Evolutionary conservation across 37 sponge, comb jelly and placozoan genomes (phyloP), one percentile per base, ranked within the genome.

Genomic region (Chondrilla cf. caribensis): DNA sequence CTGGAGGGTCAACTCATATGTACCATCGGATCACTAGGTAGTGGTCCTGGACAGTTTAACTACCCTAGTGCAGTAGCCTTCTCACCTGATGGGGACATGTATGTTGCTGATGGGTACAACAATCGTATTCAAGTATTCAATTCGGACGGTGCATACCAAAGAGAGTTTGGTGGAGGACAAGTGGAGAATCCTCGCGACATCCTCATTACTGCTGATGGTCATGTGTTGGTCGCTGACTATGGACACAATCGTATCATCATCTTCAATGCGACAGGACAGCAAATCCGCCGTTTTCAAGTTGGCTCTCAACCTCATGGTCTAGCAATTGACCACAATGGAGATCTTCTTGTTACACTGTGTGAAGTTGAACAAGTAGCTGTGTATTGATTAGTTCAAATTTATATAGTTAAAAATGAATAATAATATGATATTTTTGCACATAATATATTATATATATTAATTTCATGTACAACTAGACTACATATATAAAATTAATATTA

Each of bases 201-300:
- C 17, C 28, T 28, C 28, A 7, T 67, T 2, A 67, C 35, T 67
- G 32, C 28, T 29, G 68, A 67, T 33, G 29, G 35, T 8, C 68
- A 67, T 67, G 68, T 67, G 32, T 67, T 67, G 68, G 68, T 67
- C 32, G 68, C 68, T 33, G 68, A 67, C 35, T 33, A 29, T 1
- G 35, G 32, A 2, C 24, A 29, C 68, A 28, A 67, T 67, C 68
- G 68, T 67, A 33, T 67, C 29, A 18, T 33, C 32, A 4, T 67
- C 0, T 67, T 67, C 33, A 5, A 67, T 33, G 32, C 17, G 15
- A 33, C 17, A 17, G 68, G 68, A 2, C 2, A 28, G 35, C 35
- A 31, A 33, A 18, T 67, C 1, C 9, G 11, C 11, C 11, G 51
- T 11, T 47, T 47, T 11, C 6, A 47, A 11, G 51, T 47, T 14